These are phyloP conservation scores for Slavum lentiscoides DNA, from an alignment of 2,888 invertebrate species.

Conservation along the genomic window DNA sequence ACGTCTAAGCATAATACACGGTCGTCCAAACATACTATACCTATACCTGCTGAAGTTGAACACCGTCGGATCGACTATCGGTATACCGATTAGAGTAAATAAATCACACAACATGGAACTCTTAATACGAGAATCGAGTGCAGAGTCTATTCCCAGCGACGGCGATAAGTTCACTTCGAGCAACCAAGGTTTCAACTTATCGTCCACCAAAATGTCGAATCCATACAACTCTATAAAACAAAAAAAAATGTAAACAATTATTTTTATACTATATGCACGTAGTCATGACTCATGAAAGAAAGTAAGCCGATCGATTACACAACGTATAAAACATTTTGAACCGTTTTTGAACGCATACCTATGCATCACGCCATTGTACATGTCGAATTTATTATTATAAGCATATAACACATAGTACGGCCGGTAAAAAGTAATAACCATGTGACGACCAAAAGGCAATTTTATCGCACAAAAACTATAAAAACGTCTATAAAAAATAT, in stretches of 20 bases:
- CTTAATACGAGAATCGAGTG: constrained; percentile 89
- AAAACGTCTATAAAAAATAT: too few relatives aligned
- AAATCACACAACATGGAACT: constrained; percentile 88
- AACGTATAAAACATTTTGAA: too few relatives aligned
- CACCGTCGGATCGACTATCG: constrained; percentile 69
- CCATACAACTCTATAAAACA: constrained; percentile 69
- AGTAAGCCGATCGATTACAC: too few relatives aligned
- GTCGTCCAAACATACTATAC: neutral
- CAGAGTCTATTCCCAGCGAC: constrained; percentile 87
- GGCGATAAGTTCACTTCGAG: constrained; percentile 94
- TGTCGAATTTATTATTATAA: too few relatives aligned
- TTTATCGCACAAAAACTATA: too few relatives aligned
- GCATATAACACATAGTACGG: too few relatives aligned
- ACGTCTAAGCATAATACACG: too few relatives aligned
- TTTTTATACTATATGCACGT: neutral
- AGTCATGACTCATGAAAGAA: too few relatives aligned
- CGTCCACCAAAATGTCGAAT: constrained; percentile 92
- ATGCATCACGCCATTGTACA: too few relatives aligned
- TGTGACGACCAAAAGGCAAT: too few relatives aligned
- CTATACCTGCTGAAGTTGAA: constrained; percentile 5
- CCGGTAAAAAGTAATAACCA: too few relatives aligned
- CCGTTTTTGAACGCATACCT: too few relatives aligned
- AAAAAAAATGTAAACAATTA: neutral
- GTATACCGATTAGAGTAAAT: constrained; percentile 86
- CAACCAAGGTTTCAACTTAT: constrained; percentile 90